Percentiles rank a stretch among this genome's conserved stretches.
Evolutionary conservation across 2,888 invertebrate species (phyloP).

Genomic region (Pilophorus perplexus): DNA sequence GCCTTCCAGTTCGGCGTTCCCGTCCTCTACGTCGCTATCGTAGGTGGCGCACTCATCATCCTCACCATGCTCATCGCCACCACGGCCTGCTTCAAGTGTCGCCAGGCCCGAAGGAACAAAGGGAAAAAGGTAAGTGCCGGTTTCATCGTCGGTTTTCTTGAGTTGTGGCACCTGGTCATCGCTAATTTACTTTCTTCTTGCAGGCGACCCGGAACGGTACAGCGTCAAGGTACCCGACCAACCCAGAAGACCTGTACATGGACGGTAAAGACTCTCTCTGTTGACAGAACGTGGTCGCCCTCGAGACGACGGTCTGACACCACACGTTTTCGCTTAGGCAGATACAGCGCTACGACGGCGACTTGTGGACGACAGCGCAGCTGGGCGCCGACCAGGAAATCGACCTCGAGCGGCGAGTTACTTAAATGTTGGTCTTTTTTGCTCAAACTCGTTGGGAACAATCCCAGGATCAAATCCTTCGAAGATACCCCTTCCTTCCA

Average conservation of each 20-base stretch:
- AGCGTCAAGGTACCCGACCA: conserved; percentile 55
- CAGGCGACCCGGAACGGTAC: conserved; percentile 54
- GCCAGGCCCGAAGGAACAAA: conserved; percentile 56
- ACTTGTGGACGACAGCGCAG: conserved; percentile 42
- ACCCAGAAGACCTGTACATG: conserved; percentile 52
- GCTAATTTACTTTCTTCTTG: too few relatives aligned
- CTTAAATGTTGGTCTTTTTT: conserved; percentile 33
- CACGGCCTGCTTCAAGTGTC: conserved; percentile 56
- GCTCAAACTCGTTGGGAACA: conserved; percentile 37
- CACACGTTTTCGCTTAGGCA: conserved; percentile 46
- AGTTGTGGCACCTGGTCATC: too few relatives aligned
- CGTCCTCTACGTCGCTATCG: conserved; percentile 64
- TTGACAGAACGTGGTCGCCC: conserved; percentile 60
- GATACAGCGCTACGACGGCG: conserved; percentile 44
- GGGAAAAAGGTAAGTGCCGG: conserved; percentile 58
- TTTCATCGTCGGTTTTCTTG: too few relatives aligned
- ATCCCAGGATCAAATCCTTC: conserved; percentile 29
- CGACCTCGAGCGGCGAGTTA: conserved; percentile 41
- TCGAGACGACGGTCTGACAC: conserved; percentile 53
- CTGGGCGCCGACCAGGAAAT: conserved; percentile 22
- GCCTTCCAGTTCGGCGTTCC: conserved; percentile 67
- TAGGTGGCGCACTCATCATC: conserved; percentile 63
- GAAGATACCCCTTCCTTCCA: neutral
- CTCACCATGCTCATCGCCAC: conserved; percentile 61
- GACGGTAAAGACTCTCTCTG: conserved; percentile 70